phyloP scores from a whole-genome alignment of 2,888 invertebrate species.

The Pseudococcus viburni region DNA sequence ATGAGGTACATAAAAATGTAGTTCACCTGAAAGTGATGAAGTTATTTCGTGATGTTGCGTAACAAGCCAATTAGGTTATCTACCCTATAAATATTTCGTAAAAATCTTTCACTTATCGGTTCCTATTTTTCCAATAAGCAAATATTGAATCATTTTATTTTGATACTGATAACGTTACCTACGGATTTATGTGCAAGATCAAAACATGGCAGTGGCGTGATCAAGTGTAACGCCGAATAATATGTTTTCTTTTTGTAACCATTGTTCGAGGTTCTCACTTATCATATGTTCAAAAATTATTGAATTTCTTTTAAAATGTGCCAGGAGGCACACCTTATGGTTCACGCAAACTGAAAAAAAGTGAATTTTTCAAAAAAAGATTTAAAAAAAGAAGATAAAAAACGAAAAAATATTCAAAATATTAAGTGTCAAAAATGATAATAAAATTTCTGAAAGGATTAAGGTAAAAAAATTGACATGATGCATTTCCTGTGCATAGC shows the following conservation, averaged over 20 bases:
- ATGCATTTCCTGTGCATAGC: no score
- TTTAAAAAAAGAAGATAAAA: no score
- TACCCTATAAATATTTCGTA: conserved; percentile 7
- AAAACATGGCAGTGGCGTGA: not conserved
- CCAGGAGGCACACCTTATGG: no score
- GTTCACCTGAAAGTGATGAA: not conserved
- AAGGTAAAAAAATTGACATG: no score
- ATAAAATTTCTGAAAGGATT: no score
- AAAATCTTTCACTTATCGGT: conserved; percentile 22
- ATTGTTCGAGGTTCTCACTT: no score
- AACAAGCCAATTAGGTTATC: conserved; percentile 2
- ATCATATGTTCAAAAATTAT: no score
- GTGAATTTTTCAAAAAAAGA: no score
- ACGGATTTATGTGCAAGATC: not conserved
- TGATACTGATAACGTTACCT: not conserved
- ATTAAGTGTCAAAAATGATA: no score
- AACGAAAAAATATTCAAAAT: no score
- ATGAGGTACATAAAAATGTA: not conserved
- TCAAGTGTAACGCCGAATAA: not conserved
- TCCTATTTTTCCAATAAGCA: conserved; percentile 6
- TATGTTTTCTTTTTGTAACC: not conserved
- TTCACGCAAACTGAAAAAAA: no score
- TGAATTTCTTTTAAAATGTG: no score
- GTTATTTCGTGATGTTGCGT: not conserved
- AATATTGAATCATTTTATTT: not conserved